These are phyloP conservation scores for Tychaedon coryphoeus DNA, from an alignment of 2,113 vertebrate genomes.

Conservation along the genomic window DNA sequence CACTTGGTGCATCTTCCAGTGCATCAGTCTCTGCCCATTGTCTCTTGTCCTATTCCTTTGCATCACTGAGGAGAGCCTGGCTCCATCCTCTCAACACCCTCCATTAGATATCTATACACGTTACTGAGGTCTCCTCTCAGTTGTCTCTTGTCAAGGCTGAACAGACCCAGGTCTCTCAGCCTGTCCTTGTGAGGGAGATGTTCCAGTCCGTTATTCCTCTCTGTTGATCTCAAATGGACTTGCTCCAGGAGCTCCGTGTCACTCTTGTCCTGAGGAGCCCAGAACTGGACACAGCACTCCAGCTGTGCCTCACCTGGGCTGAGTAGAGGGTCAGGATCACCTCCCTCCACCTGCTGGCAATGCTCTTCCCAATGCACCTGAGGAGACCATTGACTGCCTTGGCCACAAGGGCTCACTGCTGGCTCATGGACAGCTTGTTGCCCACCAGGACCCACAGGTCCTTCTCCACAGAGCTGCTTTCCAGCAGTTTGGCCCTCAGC, in stretches of 20 bases:
- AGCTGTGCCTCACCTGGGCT: neutral
- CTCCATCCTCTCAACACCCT: neutral
- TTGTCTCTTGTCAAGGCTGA: neutral
- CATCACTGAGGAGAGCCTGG: neutral
- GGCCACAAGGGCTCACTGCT: neutral
- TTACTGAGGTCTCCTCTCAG: neutral
- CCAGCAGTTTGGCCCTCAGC: no score
- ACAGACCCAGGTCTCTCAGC: neutral
- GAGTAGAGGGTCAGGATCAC: neutral
- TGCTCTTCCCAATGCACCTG: neutral
- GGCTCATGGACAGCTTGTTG: neutral
- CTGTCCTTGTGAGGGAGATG: neutral
- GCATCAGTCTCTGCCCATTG: neutral
- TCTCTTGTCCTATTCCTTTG: neutral
- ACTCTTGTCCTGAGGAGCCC: neutral
- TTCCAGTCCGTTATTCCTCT: neutral
- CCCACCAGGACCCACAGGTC: neutral
- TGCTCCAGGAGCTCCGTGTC: neutral
- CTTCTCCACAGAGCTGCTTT: no score
- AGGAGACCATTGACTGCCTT: neutral
- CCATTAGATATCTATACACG: neutral
- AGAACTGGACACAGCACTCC: neutral
- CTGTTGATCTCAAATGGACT: fast-evolving
- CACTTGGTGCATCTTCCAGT: neutral
- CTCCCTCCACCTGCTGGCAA: neutral